phyloP scores from a whole-genome alignment of 2,797 vertebrate genomes.

The Cygnus olor region DNA sequence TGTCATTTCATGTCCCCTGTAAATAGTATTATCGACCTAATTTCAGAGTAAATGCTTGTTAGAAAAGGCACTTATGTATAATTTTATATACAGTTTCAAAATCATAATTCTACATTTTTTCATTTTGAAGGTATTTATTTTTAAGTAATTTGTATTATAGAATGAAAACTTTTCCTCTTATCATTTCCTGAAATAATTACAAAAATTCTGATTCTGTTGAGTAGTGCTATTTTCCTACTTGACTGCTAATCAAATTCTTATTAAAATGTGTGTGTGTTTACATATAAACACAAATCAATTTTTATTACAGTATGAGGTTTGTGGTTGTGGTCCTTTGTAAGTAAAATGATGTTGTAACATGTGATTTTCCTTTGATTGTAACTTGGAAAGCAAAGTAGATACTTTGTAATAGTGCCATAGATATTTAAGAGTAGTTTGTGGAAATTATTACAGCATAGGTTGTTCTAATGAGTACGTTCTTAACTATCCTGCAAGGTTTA shows the following conservation, averaged over 20 bases:
- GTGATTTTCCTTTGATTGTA: not conserved
- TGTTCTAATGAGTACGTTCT: not conserved
- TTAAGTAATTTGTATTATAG: constrained; percentile 34
- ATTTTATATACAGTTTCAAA: constrained; percentile 43
- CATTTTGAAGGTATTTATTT: not conserved
- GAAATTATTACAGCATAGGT: not conserved
- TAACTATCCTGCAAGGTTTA: not conserved
- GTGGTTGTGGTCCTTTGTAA: not conserved
- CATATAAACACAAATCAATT: not conserved
- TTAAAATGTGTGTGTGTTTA: not conserved
- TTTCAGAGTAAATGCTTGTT: not conserved
- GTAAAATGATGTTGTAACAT: not conserved
- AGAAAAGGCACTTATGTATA: not conserved
- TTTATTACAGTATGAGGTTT: not conserved
- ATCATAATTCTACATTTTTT: constrained; percentile 14
- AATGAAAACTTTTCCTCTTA: constrained; percentile 21
- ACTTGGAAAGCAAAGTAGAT: not conserved
- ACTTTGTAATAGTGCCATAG: not conserved
- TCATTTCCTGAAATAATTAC: constrained; percentile 20
- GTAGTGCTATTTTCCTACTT: constrained; percentile 45
- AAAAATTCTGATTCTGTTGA: constrained; percentile 28
- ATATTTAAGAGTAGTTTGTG: too few species aligned
- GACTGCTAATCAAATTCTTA: not conserved
- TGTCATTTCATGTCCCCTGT: not conserved
- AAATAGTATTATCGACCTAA: not conserved